phyloP scores from a whole-genome alignment of 2,797 vertebrate species.

The Gymnothorax reevesii region DNA sequence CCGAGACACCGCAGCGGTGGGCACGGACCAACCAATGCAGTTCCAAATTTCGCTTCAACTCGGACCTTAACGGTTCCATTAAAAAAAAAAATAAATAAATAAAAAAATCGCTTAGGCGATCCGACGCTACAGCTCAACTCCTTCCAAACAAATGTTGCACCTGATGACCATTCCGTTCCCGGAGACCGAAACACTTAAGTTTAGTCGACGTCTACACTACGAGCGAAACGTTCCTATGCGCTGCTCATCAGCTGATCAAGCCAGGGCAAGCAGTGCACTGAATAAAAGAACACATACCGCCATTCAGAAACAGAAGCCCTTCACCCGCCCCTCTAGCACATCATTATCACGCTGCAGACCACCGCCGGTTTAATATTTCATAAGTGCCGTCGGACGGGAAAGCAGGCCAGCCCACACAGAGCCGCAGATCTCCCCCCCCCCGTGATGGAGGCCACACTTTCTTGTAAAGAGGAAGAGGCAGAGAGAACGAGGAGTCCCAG shows the following conservation, averaged over 20 bases:
- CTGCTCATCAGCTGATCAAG: background rate
- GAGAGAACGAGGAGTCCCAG: slow-evolving; percentile 70
- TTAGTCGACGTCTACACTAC: too few species aligned
- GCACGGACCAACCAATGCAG: background rate
- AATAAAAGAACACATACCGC: background rate
- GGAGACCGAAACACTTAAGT: too few species aligned
- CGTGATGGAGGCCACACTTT: background rate
- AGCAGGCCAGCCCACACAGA: background rate
- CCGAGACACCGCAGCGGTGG: background rate
- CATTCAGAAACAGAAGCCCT: background rate
- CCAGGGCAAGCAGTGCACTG: background rate
- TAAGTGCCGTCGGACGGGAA: background rate
- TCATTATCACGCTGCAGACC: background rate
- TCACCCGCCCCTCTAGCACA: background rate
- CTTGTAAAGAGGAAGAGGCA: slow-evolving; percentile 31
- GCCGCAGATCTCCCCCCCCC: background rate
- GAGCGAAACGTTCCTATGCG: background rate
- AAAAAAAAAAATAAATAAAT: too few species aligned
- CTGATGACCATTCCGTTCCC: too few species aligned
- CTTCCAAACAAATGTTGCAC: background rate
- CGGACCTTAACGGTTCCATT: background rate
- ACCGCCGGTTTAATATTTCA: background rate
- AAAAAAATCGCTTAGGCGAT: background rate
- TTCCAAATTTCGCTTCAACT: background rate
- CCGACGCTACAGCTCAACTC: background rate